Base-by-base conservation (phyloP, 2,797 vertebrate species). In the Acipenser transmontanus region DNA sequence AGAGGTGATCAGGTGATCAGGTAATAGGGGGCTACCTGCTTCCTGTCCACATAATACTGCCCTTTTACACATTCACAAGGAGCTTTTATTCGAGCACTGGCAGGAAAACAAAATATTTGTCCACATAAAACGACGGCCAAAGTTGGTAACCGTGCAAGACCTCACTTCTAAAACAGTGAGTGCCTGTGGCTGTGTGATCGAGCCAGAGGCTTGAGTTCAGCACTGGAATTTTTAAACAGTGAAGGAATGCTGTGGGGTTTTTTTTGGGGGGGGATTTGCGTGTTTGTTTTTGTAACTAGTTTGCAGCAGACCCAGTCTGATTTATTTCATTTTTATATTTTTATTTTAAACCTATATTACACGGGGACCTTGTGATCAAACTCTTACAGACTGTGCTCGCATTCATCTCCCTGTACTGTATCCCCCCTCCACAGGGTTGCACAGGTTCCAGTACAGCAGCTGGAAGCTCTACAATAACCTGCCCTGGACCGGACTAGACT, bases 51-150 rank as follows among this genome's bases (percentile, higher is more conserved):
- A 78, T 76, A 83, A 73, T 71, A 74, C 74, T 76, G 74, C 67
- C 74, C 73, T 84, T 85, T 79, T 80, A 84, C 73, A 71, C 65
- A 69, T 12, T 71, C 65, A 72, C 78, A 83, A 76, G 75, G 77
- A 74, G 76, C 70, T 61, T 64, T 72, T 76, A 71, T 72, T 84
- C 78, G 85, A 65, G 70, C 77, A 73, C 78, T 75, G 81, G 86
- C 74, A 81, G 85, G 82, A 85, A 89, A 84, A 84, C 80, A 80
- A 84, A 88, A 91, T 90, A 90, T 89, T 89, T 88, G 81, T 78
- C 68, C 8, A 72, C 76, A 76, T 81, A 79, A 82, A n/a, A 84
- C 62, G 76, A 76, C 67, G 75, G 75, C 68, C 68, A 70, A 84
- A 75, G 67, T 66, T 64, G 54, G 61, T 72, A 84, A 75, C 72